Evolutionary conservation across 1,140 invertebrate genomes (phyloP), one percentile per base, ranked within the genome.

Genomic region (Agraylea sexmaculata): DNA sequence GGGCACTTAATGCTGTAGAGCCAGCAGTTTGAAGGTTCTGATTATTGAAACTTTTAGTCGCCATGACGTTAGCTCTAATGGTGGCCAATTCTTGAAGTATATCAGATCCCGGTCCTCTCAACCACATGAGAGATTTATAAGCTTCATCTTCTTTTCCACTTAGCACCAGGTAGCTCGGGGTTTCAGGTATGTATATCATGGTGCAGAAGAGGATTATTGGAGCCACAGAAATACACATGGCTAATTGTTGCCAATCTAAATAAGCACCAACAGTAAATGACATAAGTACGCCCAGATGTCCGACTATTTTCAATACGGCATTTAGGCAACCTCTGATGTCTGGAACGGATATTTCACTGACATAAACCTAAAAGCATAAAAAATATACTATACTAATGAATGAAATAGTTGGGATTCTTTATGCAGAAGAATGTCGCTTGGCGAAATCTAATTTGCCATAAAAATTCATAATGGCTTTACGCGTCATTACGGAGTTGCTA

Each of bases 291-390:
- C 90, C 90, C 20, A 88, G 69, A 55, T 88, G 85, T 3, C 84
- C 80, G 43, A 80, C 77, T 33, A 91, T 75, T 62, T 93, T 92
- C 34, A 87, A 69, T 42, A 88, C 78, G 1, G 87, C 83, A 52
- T 85, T 88, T 32, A 93, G 68, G 48, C 84, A 81, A 11, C 89
- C 90, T 31, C 90, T 67, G 30, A 90, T 83, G 35, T 83, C 78
- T 15, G 87, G 83, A 18, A 86, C 78, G 13, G 88, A 83, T 52
- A 91, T 90, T 69, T 94, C 90, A 50, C 84, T 87, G 47, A 93
- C 80, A 66, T 93, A 94, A n/a, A 91, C 80, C 77, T 83, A 64
- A 15, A 67, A 62, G 38, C 49, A 10, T 39, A 37, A 50, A 35
- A 49, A 43, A 41, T 22, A 38, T 10, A 12, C 27, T 16, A 20